Conservation (phyloP, 53 echinoderm and acorn worm species). For the Mesocentrotus franciscanus region DNA sequence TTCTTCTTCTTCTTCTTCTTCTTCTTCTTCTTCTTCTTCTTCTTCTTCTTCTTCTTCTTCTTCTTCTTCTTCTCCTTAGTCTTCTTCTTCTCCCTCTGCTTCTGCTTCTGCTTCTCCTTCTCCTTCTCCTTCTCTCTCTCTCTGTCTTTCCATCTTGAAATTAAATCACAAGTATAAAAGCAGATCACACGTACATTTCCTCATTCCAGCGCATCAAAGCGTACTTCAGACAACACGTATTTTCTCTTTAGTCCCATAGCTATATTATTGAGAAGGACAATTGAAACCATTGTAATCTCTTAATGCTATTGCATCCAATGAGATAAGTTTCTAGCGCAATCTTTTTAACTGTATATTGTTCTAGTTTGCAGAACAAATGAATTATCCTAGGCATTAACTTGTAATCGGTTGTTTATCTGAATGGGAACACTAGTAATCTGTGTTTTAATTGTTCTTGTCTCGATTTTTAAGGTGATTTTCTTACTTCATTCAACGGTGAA, state of each 20-base stretch:
- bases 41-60: not conserved
- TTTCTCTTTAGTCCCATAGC: not conserved
- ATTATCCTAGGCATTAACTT: not conserved
- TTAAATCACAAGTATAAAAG: not conserved
- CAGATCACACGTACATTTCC: conserved; percentile 21
- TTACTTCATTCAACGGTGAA: not conserved
- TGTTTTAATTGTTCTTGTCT: not conserved
- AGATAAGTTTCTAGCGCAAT: not conserved
- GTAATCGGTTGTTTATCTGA: not conserved
- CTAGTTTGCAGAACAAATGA: not conserved
- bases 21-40: not conserved
- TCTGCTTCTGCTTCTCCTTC: not conserved
- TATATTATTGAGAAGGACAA: not conserved
- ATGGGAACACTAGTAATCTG: not conserved
- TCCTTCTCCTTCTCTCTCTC: not conserved
- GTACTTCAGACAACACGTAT: not conserved
- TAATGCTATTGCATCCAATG: not conserved
- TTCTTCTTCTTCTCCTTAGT: not conserved
- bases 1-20: not conserved
- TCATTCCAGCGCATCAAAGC: not conserved
- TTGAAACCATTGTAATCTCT: not conserved
- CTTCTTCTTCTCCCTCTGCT: not conserved
- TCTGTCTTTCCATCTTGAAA: not conserved
- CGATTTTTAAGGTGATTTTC: not conserved
- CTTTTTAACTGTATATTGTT: not conserved